Evolutionary conservation across 2,797 vertebrate species (phyloP).

Genomic region (Atherinosoma microstoma): DNA sequence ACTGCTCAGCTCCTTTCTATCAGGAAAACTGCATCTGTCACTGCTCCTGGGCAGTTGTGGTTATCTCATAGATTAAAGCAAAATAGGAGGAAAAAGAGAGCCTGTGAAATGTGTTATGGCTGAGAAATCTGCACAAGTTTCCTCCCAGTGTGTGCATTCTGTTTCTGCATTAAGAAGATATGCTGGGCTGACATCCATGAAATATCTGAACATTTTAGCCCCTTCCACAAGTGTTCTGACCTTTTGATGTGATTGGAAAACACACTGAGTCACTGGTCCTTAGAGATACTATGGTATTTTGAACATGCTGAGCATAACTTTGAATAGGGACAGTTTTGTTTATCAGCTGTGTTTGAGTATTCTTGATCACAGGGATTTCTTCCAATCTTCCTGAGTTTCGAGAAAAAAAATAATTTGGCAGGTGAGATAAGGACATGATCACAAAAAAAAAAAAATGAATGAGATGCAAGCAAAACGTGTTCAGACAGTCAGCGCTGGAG

Average conservation of each 20-base stretch:
- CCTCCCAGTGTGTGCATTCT: background rate
- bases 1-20: conserved; percentile 15
- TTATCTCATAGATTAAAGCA: conserved; percentile 12
- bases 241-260: conserved; percentile 47
- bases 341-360: background rate
- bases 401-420: conserved; percentile 31
- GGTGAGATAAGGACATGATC: conserved; percentile 34
- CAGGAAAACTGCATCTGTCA: conserved; percentile 24
- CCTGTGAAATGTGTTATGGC: background rate
- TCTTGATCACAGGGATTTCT: conserved; percentile 13
- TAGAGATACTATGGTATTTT: conserved; percentile 32
- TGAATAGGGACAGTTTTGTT: conserved; percentile 8
- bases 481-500: conserved; percentile 63
- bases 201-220: conserved; percentile 28
- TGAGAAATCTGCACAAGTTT: conserved; percentile 5
- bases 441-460: conserved; percentile 40
- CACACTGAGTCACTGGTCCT: conserved; percentile 41
- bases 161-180: background rate
- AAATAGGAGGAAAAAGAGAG: background rate
- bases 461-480: conserved; percentile 65
- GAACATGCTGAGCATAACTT: conserved; percentile 23
- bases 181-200: conserved; percentile 27
- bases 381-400: conserved; percentile 6
- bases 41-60: conserved; percentile 28
- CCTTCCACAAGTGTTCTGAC: conserved; percentile 56